phyloP scores from a whole-genome alignment of 2,113 vertebrate genomes.

The Progne subis region DNA sequence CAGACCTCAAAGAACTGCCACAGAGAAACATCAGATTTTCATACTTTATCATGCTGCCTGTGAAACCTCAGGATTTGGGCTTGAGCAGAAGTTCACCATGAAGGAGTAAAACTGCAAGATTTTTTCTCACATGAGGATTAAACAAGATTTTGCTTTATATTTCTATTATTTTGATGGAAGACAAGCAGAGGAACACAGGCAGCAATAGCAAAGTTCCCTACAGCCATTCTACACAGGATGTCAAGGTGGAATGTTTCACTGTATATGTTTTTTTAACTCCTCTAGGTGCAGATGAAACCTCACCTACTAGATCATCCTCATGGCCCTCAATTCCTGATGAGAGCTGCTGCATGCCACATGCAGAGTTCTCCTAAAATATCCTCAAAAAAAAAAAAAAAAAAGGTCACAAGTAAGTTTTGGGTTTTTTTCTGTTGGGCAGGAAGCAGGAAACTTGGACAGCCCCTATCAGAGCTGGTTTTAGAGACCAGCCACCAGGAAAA shows the following conservation, averaged over 20 bases:
- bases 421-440: background rate
- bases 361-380: background rate
- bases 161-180: background rate
- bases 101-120: background rate
- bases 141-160: background rate
- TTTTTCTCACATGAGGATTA: background rate
- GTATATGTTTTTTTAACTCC: background rate
- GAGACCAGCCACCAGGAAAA: background rate
- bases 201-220: background rate
- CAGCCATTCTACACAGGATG: too few species aligned
- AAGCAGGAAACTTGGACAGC: background rate
- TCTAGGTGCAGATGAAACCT: background rate
- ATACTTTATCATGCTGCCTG: background rate
- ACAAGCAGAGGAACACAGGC: background rate
- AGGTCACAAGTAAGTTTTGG: background rate
- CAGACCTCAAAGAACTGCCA: background rate
- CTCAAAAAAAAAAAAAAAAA: background rate
- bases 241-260: background rate
- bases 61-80: background rate
- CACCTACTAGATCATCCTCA: fast-evolving
- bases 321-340: background rate
- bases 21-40: background rate
- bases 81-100: background rate
- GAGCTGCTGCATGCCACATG: background rate
- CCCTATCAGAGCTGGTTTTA: background rate